Conservation (phyloP, 1,140 invertebrate species). For the Ericerus pela region DNA sequence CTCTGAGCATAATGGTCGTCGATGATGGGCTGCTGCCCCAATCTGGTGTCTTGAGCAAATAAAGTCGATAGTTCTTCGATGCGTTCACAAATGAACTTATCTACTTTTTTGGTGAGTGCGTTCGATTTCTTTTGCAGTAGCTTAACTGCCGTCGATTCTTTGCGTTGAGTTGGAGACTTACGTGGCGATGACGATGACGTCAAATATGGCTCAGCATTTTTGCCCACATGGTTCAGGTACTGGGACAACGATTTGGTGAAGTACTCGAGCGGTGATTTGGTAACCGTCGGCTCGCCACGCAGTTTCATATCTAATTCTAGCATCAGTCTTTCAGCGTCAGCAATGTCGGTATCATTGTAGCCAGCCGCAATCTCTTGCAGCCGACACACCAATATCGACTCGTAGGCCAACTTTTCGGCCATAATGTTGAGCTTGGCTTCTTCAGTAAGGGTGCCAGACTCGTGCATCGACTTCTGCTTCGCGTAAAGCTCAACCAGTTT, state of each 20-base stretch:
- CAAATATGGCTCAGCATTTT: slow-evolving; percentile 17
- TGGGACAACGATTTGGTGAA: slow-evolving; percentile 19
- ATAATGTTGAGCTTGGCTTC: slow-evolving; percentile 48
- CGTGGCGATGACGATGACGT: too few relatives aligned
- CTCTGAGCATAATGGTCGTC: slow-evolving; percentile 40
- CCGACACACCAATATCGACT: slow-evolving; percentile 47
- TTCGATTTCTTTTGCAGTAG: slow-evolving; percentile 20
- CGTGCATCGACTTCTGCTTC: slow-evolving; percentile 41
- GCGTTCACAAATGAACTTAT: slow-evolving; percentile 19
- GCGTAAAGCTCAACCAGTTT: slow-evolving; percentile 49
- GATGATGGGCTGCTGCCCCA: slow-evolving; percentile 28
- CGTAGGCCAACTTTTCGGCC: slow-evolving; percentile 58
- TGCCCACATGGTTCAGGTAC: slow-evolving; percentile 19
- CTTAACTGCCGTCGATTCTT: slow-evolving; percentile 13
- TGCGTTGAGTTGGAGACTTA: slow-evolving; percentile 18
- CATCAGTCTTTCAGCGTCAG: slow-evolving; percentile 30
- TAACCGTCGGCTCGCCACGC: slow-evolving; percentile 19
- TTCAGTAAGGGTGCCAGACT: slow-evolving; percentile 45
- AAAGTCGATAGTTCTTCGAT: slow-evolving; percentile 42
- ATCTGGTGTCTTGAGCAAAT: slow-evolving; percentile 46
- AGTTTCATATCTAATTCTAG: slow-evolving; percentile 19
- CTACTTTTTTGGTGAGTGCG: slow-evolving; percentile 19
- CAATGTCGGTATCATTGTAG: slow-evolving; percentile 23
- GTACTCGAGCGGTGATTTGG: slow-evolving; percentile 23
- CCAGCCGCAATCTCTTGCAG: slow-evolving; percentile 39